Percentiles rank a stretch among this genome's conserved stretches.
Evolutionary conservation across 2,797 vertebrate species (phyloP).

Genomic region (Vipera ursinii): DNA sequence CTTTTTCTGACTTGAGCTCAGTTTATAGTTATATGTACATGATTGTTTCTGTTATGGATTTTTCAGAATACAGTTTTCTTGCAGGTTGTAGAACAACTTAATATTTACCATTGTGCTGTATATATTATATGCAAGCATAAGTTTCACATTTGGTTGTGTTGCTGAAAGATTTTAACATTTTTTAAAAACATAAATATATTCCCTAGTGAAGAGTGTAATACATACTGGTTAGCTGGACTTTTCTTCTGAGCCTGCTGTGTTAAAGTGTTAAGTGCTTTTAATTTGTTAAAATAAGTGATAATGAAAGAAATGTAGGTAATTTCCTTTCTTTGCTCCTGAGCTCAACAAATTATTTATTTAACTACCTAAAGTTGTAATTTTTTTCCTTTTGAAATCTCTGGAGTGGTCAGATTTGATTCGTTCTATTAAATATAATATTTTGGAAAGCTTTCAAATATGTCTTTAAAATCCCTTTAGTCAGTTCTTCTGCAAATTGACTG

Average conservation of each 20-base stretch:
- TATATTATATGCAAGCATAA: not conserved
- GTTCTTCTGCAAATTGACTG: not conserved
- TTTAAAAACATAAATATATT: not conserved
- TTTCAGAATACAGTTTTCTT: not conserved
- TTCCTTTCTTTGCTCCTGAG: not conserved
- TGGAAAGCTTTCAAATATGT: not conserved
- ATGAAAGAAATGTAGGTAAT: not conserved
- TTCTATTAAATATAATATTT: not conserved
- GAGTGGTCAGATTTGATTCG: not conserved
- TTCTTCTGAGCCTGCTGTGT: not conserved
- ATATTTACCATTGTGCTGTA: not conserved
- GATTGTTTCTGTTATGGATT: not conserved
- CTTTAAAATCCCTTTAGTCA: not conserved
- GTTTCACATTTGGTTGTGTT: not conserved
- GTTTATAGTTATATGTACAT: not conserved
- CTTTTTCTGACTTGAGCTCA: not conserved
- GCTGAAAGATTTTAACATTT: not conserved
- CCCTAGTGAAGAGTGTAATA: not conserved
- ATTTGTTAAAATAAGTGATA: not conserved
- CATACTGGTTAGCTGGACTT: not conserved
- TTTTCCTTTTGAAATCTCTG: not conserved
- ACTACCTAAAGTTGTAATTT: not conserved
- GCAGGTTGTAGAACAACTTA: not conserved
- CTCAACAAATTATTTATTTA: not conserved
- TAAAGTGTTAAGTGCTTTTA: not conserved